Conservation (phyloP, 1,140 invertebrate genomes). For the Drosophila leontia region DNA sequence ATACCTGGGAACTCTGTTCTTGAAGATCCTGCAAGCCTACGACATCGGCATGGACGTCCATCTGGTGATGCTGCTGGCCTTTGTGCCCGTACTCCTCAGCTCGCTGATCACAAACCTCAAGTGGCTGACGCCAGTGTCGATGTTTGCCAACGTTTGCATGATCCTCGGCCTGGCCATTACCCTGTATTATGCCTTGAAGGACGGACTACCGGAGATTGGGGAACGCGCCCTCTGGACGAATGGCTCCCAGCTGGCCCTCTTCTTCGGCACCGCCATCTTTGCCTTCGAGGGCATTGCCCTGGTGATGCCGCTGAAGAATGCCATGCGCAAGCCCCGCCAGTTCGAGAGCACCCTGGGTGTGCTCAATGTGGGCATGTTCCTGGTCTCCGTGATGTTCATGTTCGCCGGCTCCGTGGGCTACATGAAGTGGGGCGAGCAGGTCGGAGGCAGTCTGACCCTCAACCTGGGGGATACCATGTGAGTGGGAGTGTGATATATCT, state of each 20-base stretch:
- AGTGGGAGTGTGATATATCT: slow-evolving; percentile 27
- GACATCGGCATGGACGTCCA: slow-evolving; percentile 87
- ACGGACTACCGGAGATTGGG: slow-evolving; percentile 88
- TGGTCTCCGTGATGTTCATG: slow-evolving; percentile 89
- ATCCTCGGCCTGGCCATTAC: slow-evolving; percentile 88
- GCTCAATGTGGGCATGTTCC: slow-evolving; percentile 92
- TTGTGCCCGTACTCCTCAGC: slow-evolving; percentile 90
- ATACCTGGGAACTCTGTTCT: slow-evolving; percentile 36
- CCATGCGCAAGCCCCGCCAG: slow-evolving; percentile 92
- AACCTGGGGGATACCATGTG: slow-evolving; percentile 86
- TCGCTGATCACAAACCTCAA: slow-evolving; percentile 92
- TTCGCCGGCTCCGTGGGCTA: slow-evolving; percentile 94
- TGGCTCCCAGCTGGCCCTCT: slow-evolving; percentile 88
- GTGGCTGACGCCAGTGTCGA: slow-evolving; percentile 90
- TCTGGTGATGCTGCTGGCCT: slow-evolving; percentile 89
- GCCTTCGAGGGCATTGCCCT: slow-evolving; percentile 93
- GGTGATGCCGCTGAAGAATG: slow-evolving; percentile 94
- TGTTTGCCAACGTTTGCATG: slow-evolving; percentile 90
- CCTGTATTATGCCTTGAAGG: slow-evolving; percentile 89
- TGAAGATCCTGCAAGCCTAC: slow-evolving; percentile 89
- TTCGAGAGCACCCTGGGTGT: slow-evolving; percentile 92
- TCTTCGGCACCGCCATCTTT: slow-evolving; percentile 92
- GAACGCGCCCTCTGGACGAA: slow-evolving; percentile 86
- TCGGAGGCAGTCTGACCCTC: slow-evolving; percentile 90
- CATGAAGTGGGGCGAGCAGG: slow-evolving; percentile 91